Percentiles rank a stretch among this genome's conserved stretches.
phyloP scores from a whole-genome alignment of 2,113 vertebrate genomes.

The Neofelis nebulosa region DNA sequence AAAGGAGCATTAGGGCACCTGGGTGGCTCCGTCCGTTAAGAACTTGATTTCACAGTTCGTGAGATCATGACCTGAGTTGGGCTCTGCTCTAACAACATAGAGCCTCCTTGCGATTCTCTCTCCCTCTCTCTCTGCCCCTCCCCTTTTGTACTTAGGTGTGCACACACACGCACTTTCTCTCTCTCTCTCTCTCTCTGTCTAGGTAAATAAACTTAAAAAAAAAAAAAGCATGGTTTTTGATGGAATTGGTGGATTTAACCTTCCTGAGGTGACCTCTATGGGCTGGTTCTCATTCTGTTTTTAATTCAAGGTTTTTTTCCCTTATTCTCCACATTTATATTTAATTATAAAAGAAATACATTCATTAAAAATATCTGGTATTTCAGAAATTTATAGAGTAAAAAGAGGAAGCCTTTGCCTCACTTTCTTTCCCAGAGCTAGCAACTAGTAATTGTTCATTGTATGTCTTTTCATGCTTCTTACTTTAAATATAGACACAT shows the following conservation, averaged over 20 bases:
- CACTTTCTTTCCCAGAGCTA: background rate
- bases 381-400: background rate
- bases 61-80: too few species aligned
- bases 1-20: background rate
- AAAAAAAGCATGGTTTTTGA: background rate
- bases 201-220: too few species aligned
- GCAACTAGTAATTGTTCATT: background rate
- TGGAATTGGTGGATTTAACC: too few species aligned
- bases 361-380: background rate
- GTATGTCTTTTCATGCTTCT: background rate
- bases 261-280: background rate
- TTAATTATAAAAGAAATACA: background rate
- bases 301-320: background rate
- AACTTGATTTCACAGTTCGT: too few species aligned
- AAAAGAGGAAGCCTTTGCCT: background rate
- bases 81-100: too few species aligned
- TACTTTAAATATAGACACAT: background rate
- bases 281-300: background rate
- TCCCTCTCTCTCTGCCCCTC: too few species aligned
- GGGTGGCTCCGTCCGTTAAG: too few species aligned
- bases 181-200: too few species aligned
- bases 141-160: too few species aligned
- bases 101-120: too few species aligned
- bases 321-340: background rate
- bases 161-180: too few species aligned